Base-by-base conservation (phyloP, 2,888 invertebrate genomes). In the Steinernema hermaphroditum region DNA sequence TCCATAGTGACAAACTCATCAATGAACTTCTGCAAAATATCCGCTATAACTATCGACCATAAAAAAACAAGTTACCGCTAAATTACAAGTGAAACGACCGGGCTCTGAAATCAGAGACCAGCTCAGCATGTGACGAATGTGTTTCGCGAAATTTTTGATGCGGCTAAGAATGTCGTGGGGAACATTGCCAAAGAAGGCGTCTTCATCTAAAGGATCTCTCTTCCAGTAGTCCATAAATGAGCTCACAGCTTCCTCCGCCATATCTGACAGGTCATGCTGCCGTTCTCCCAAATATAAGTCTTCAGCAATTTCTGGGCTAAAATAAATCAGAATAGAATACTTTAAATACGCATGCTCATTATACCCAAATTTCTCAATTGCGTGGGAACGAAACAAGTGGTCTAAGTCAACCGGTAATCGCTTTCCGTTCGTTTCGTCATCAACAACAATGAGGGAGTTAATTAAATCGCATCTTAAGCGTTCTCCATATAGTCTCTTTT, bases 1-100 rank as follows among this genome's bases (percentile, higher is more conserved):
- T 83, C 83, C 16, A 85, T 77, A 6, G 82, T 78, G 57, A 79
- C 77, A 76, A 78, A 85, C 68, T 85, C 84, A 32, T 74, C 74
- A 46, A 80, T 72, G 71, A 83, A 83, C 46, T 79, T 81, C 81
- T 82, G 73, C 19, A 76, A 71, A 2, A 54, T 6, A 54, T 24
- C 9, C 19, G 9, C 6, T 54, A 37, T 8, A 54, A 27, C 9
- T 27, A n/a, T n/a, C n/a, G 37, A 12, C 12, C 37, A 12, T 37
- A 6, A 27, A 24, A 2, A 54, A 27, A 6, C 6, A 24, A 2
- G 6, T 2, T 27, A 54, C 54, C 54, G 22, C 14, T 54, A 54
- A 22, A 54, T 54, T 2, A 16, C 54, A 54, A 6, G 54, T 54
- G 9, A 54, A 16, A 8, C 54, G 54, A 8, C 54, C 54, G 8